phyloP scores from a whole-genome alignment of 2,113 vertebrate genomes.

The Trichechus manatus region DNA sequence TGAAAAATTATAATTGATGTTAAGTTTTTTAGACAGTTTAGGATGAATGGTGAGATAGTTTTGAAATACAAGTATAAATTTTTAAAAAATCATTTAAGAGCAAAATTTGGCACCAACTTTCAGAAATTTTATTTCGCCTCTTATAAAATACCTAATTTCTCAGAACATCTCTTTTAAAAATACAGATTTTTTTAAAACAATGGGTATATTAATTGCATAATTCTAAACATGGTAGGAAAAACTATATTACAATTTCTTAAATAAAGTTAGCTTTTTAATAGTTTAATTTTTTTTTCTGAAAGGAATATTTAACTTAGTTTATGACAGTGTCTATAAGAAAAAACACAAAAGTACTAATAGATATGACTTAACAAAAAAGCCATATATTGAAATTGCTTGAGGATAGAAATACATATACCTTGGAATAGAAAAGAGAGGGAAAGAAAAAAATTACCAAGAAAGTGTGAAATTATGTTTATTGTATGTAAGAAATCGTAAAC shows the following conservation, averaged over 20 bases:
- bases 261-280: slow-evolving; percentile 58
- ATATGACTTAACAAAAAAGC: neutral
- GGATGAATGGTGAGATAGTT: slow-evolving; percentile 25
- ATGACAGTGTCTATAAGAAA: neutral
- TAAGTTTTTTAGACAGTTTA: slow-evolving; percentile 23
- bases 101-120: slow-evolving; percentile 29
- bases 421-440: neutral
- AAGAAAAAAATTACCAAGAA: slow-evolving; percentile 34
- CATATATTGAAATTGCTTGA: slow-evolving; percentile 3
- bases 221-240: slow-evolving; percentile 68
- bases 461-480: slow-evolving; percentile 48
- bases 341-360: neutral
- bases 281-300: slow-evolving; percentile 64
- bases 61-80: slow-evolving; percentile 53
- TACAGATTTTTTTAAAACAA: slow-evolving; percentile 63
- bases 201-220: neutral
- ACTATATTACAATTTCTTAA: slow-evolving; percentile 68
- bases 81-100: slow-evolving; percentile 39
- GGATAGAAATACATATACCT: neutral
- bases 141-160: slow-evolving; percentile 62
- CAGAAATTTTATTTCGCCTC: slow-evolving; percentile 56
- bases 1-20: neutral
- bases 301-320: slow-evolving; percentile 14
- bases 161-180: slow-evolving; percentile 55
- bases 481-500: slow-evolving; percentile 47